Base-by-base conservation (phyloP, 2,113 vertebrate genomes). In the Cyphomyrus discorhynchus region DNA sequence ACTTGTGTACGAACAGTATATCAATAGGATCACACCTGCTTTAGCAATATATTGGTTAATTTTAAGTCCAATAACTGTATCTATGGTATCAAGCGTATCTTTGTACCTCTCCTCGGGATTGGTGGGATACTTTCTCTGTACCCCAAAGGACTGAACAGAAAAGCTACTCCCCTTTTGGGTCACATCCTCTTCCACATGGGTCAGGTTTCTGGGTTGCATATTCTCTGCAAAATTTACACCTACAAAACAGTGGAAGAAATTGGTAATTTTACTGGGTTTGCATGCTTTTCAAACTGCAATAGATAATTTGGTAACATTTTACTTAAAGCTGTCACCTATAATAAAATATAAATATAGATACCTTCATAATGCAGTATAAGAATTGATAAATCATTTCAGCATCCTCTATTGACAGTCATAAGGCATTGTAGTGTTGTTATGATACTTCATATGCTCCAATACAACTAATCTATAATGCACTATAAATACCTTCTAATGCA, bases 31-130 rank as follows among this genome's bases (percentile, higher is more conserved):
- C 70, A 77, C 13, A 77, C 13, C 31, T 42, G 70, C 9, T 31
- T 31, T 0, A 13, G 31, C 4, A 74, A 39, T 15, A 24, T 47
- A 21, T 46, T 84, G 17, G 39, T 46, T 46, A 84, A 19, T 82
- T 82, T 82, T 45, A 39, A 80, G 35, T 42, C 4, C 13, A 45
- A 45, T 45, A 42, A 19, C 31, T 82, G 35, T 45, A 45, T 24
- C 21, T 84, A 46, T 84, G 80, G 17, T 47, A 47, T 83, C 0
- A 42, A 46, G 31, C 24, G 42, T 1, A 13, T n/a, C 17, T 27
- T n/a, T 24, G 50, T 90, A 90, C 95, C 95, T 95, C 46, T 94
- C 92, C 88, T 95, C 94, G 52, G 1, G 89, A 47, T 92, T 91
- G 35, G 15, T 89, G 66, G 83, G 80, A 52, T 52, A 91, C 27